Base-by-base conservation (phyloP, 2,888 invertebrate genomes). In the Agrotis segetum region DNA sequence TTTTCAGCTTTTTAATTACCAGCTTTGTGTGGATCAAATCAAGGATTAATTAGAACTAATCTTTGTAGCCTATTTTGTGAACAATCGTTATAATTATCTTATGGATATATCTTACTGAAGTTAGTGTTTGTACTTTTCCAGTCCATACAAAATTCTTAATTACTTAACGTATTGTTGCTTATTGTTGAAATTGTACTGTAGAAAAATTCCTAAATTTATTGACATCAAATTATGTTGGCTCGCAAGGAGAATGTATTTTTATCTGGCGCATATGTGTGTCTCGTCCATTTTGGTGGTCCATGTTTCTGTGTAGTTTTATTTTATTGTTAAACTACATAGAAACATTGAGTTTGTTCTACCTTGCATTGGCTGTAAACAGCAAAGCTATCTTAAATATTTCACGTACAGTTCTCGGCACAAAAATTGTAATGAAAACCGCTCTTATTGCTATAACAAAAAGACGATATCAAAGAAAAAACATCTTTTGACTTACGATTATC, bases 181-280 rank as follows among this genome's bases (percentile, higher is more conserved):
- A 98, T 91, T 98, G 98, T 91, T 98, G 97, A 92, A 98, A 98
- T 83, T 98, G 98, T 29, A 98, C 97, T 7, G 98, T 98, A 21
- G 98, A 97, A 92, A 98, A 99, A 90, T 97, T 97, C 53, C 98
- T 97, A 88, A 97, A 97, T 84, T 97, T 97, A 86, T 98, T 97
- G 24, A 98, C 95, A 17, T 97, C 96, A 86, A 97, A 96, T 61
- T 97, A 97, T 59, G 97, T 96, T 69, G 97, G 96, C 89, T 97
- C 97, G 87, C 96, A 96, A 0, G 99, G 99, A 62, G 99, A 99
- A 91, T 99, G 99, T 67, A 99, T 98, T 94, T 99, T 99, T 74
- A 99, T 99, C 93, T 99, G 99, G 67, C 99, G 97, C 97, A 99
- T 98, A 90, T 99, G 99, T 1, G 99, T 99, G 90, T 99, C 99